Evolutionary conservation across 2,888 invertebrate genomes (phyloP), one percentile per base, ranked within the genome.

Genomic region (Epinotia bilunana): DNA sequence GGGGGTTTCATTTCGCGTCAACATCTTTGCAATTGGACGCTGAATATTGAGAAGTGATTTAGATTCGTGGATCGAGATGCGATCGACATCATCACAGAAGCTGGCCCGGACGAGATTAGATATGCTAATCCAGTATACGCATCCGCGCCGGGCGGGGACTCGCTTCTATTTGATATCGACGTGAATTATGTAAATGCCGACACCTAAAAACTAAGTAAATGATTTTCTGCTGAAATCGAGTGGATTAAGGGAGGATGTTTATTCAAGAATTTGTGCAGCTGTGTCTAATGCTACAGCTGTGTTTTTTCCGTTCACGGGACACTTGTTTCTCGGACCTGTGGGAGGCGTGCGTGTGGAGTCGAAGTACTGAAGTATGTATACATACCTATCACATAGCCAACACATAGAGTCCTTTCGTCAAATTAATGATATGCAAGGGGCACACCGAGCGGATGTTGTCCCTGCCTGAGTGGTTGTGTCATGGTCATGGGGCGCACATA

Each of bases 41-140:
- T 61, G 74, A 74, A 74, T 74, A 74, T 74, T 71, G 64, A 74
- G 74, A 64, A 74, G 74, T 70, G 65, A 61, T 74, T 74, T 71
- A 74, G 74, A 74, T 71, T 74, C 65, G n/a, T 49, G 63, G 74
- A 65, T 74, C 55, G 58, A 53, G 71, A 65, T 67, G 61, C 65
- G 53, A 72, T 72, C 71, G 71, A 63, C 63, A 39, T 58, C 69
- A 72, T 75, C 71, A 75, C 62, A 74, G 73, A 57, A 67, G 75
- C 74, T 33, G 75, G 68, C 6, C 72, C 72, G 63, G 60, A 75
- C 67, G 67, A 72, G 75, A 75, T 75, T 75, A 75, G 75, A 75
- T 75, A 75, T 75, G 75, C 46, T 71, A 75, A 75, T 75, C 43
- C n/a, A 28, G 49, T 23, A 39, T 58, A 58, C 71, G 70, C 74